Percentiles rank a stretch among this genome's conserved stretches.
Conservation (phyloP, 2,113 vertebrate genomes). For the Coryphaenoides rupestris region DNA sequence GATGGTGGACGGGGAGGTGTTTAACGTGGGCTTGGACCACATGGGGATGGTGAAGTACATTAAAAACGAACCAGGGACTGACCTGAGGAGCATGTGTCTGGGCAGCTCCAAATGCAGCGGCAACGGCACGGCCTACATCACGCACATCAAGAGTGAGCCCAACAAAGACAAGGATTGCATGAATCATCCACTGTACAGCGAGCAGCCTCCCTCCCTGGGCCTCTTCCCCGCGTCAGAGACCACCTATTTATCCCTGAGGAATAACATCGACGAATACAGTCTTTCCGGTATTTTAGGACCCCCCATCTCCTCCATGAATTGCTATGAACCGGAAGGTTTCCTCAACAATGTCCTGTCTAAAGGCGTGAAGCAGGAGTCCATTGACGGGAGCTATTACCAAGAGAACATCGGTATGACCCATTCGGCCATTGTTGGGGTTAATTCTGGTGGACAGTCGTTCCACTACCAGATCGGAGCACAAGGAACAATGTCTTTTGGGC, state of each 20-base stretch:
- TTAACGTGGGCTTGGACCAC: constrained; percentile 78
- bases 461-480: constrained; percentile 98
- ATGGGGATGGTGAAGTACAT: constrained; percentile 92
- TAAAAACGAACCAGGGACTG: constrained; percentile 90
- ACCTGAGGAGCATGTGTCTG: constrained; percentile 87
- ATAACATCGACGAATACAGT: constrained; percentile 96
- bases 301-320: constrained; percentile 87
- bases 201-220: constrained; percentile 80
- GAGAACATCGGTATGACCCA: constrained; percentile 84
- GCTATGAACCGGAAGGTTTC: constrained; percentile 87
- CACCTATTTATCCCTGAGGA: constrained; percentile 94
- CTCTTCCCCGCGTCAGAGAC: constrained; percentile 91
- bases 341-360: constrained; percentile 80
- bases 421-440: constrained; percentile 96
- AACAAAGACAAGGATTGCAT: constrained; percentile 88
- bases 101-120: constrained; percentile 78
- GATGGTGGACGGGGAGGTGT: constrained; percentile 82
- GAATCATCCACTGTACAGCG: constrained; percentile 80
- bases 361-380: constrained; percentile 95
- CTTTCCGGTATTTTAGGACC: constrained; percentile 97
- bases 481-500: constrained; percentile 93
- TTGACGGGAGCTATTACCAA: constrained; percentile 90
- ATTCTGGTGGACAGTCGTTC: constrained; percentile 97
- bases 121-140: constrained; percentile 77
- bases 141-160: constrained; percentile 90